A percentile compares a stretch with the other conserved stretches of the same genome.
phyloP scores from a whole-genome alignment of 2,797 vertebrate species.

The Sebastes steindachneri region DNA sequence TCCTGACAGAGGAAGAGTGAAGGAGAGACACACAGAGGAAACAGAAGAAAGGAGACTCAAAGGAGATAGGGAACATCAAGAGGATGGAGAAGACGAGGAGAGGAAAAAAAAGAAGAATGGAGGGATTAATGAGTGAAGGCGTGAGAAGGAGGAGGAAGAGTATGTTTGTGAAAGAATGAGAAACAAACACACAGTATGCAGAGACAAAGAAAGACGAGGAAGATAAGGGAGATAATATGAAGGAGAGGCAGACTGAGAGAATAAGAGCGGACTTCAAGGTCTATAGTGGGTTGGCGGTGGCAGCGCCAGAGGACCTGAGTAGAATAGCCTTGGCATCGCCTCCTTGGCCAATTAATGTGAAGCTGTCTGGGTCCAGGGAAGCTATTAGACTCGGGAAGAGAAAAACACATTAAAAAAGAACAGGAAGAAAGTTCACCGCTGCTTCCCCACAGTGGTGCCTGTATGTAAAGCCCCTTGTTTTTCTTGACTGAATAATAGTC shows the following conservation, averaged over 20 bases:
- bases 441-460: slow-evolving; percentile 64
- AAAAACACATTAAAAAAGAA: slow-evolving; percentile 81
- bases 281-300: slow-evolving; percentile 73
- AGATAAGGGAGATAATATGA: slow-evolving; percentile 39
- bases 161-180: slow-evolving; percentile 4
- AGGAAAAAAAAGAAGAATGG: slow-evolving; percentile 20
- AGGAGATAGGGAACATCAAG: slow-evolving; percentile 39
- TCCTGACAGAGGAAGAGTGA: slow-evolving; percentile 45
- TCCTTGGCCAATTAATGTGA: slow-evolving; percentile 83
- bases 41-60: slow-evolving; percentile 9
- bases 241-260: slow-evolving; percentile 45
- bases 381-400: slow-evolving; percentile 79
- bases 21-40: slow-evolving; percentile 18
- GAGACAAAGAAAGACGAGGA: slow-evolving; percentile 44
- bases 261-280: slow-evolving; percentile 70
- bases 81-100: slow-evolving; percentile 15
- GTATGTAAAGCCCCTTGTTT: slow-evolving; percentile 80
- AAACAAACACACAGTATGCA: slow-evolving; percentile 36
- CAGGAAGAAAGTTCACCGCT: slow-evolving; percentile 75
- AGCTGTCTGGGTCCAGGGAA: slow-evolving; percentile 81
- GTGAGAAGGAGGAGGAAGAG: slow-evolving; percentile 3
- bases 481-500: slow-evolving; percentile 82
- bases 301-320: slow-evolving; percentile 76
- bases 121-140: slow-evolving; percentile 34
- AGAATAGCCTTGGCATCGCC: slow-evolving; percentile 76